Evolutionary conservation across 2,888 invertebrate species (phyloP), one percentile per base, ranked within the genome.

Genomic region (Malacosoma neustria): DNA sequence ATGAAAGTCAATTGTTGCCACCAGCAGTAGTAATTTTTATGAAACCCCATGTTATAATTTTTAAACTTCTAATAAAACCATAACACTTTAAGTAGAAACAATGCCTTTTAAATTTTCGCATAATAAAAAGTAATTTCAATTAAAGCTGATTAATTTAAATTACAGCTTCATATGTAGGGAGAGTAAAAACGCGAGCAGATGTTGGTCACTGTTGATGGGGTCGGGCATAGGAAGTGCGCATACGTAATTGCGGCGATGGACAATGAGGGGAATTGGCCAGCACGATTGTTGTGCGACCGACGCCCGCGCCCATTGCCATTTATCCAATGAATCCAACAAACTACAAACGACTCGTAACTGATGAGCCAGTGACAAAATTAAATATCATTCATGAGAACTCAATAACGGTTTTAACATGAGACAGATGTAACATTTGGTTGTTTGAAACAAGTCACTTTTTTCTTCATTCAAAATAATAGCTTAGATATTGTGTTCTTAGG

Each of bases 211-310:
- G 57, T 59, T 55, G 54, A 56, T 49, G 62, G 75, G 74, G 72
- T 72, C 72, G 55, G 56, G 53, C 59, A 73, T 75, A 77, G 82
- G 84, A 82, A 77, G 79, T 75, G 57, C 70, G 71, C 74, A 73
- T 73, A 73, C 67, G 75, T 84, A 77, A 82, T 82, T 82, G 77
- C 61, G 70, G 67, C 71, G 65, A 79, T 76, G 79, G 74, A 68
- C 79, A 84, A 84, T 76, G 76, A 75, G 76, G 82, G 80, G 82
- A 82, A 82, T 80, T 77, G 80, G 76, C 72, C 73, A 76, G 72
- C 72, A 64, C 69, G 72, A 85, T 82, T 81, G 80, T 85, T 80
- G 79, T 82, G 82, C 80, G 81, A 80, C 73, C 74, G 65, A 72
- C 75, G 79, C 77, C 79, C 80, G 79, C 80, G 68, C 81, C 80